Evolutionary conservation across 2,888 invertebrate genomes (phyloP).

Genomic region (Ormia ochracea): DNA sequence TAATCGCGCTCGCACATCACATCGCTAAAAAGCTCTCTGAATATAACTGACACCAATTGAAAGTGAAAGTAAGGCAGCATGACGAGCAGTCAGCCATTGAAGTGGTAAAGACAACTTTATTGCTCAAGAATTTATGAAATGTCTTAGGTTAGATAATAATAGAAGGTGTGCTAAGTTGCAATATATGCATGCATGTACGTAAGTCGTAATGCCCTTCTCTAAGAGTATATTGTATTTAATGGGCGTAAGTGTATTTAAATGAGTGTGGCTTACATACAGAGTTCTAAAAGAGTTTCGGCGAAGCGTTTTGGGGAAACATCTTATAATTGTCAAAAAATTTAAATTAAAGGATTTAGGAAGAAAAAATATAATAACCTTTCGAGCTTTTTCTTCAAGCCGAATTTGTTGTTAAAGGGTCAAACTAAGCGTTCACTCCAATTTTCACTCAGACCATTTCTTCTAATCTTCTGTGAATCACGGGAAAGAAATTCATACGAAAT

Average conservation of each 20-base stretch:
- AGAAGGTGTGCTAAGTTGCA: constrained; percentile 22
- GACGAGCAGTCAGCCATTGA: not conserved
- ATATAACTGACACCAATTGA: constrained; percentile 44
- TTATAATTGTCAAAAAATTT: too few relatives aligned
- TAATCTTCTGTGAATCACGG: too few relatives aligned
- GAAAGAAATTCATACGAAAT: too few relatives aligned
- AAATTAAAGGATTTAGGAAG: too few relatives aligned
- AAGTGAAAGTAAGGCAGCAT: constrained; percentile 7
- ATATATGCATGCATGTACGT: too few relatives aligned
- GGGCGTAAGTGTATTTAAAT: constrained; percentile 16
- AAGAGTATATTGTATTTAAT: too few relatives aligned
- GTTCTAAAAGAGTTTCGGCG: constrained; percentile 10
- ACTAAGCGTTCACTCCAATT: too few relatives aligned
- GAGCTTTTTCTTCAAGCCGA: too few relatives aligned
- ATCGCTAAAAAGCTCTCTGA: constrained; percentile 10
- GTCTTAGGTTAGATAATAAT: constrained; percentile 55
- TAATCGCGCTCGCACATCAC: constrained; percentile 35
- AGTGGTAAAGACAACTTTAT: not conserved
- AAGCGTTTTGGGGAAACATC: not conserved
- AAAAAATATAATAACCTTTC: too few relatives aligned
- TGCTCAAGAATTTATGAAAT: constrained; percentile 31
- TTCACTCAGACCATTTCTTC: too few relatives aligned
- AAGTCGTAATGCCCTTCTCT: constrained; percentile 47
- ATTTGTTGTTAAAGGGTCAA: too few relatives aligned
- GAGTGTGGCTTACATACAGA: constrained; percentile 2